phyloP scores from a whole-genome alignment of 37 sponge, comb jelly and placozoan species.

The Aplysina aerophoba region DNA sequence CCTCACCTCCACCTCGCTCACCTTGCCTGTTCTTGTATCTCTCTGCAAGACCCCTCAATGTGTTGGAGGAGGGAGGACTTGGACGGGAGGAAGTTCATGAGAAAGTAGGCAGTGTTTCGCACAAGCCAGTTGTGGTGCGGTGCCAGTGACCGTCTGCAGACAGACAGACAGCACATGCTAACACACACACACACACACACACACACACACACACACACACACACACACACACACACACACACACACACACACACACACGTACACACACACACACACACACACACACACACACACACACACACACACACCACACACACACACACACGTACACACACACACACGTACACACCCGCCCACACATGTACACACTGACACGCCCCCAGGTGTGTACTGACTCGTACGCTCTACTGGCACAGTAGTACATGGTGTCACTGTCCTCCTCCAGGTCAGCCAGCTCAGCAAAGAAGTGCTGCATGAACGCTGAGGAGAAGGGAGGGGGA shows the following conservation, averaged over 20 bases:
- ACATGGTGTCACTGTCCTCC: neutral
- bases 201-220: constrained; percentile 2
- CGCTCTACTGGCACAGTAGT: neutral
- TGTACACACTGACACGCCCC: too few species aligned
- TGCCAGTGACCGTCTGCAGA: neutral
- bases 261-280: too few species aligned
- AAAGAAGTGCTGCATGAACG: constrained; percentile 12
- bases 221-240: too few species aligned
- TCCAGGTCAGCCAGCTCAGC: neutral
- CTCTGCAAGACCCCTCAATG: neutral
- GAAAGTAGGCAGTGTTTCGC: neutral
- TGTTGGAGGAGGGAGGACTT: neutral
- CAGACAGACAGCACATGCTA: neutral
- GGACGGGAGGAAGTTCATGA: constrained; percentile 12
- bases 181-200: neutral
- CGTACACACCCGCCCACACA: neutral
- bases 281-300: neutral
- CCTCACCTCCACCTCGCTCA: too few species aligned
- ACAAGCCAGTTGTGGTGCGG: constrained; percentile 2
- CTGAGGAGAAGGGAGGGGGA: neutral
- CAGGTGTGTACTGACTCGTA: constrained; percentile 25
- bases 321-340: neutral
- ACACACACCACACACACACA: neutral
- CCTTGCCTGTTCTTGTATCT: neutral
- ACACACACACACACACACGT: too few species aligned